Evolutionary conservation across 2,797 vertebrate species (phyloP).

Genomic region (Gymnocypris eckloni): DNA sequence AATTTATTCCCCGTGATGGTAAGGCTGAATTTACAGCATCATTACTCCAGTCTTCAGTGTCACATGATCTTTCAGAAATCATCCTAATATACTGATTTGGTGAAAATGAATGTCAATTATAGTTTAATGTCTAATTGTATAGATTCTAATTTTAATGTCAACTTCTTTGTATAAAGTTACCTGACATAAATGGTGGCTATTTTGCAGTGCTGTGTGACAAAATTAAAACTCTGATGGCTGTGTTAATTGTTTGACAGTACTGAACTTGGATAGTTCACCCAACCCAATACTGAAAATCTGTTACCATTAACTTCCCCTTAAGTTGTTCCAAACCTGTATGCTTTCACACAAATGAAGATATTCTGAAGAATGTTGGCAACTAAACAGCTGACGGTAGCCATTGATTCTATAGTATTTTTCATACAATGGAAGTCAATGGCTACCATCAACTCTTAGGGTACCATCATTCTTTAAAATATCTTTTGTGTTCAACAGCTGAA

Average conservation of each 20-base stretch:
- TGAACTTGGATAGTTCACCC: background rate
- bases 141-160: background rate
- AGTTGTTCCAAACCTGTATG: background rate
- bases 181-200: background rate
- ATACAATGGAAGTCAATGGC: background rate
- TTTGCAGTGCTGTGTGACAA: background rate
- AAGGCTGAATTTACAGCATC: background rate
- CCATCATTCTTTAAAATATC: background rate
- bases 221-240: background rate
- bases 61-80: background rate
- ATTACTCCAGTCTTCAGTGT: background rate
- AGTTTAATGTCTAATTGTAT: background rate
- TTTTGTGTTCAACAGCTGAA: background rate
- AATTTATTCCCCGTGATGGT: background rate
- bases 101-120: background rate
- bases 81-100: background rate
- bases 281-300: background rate
- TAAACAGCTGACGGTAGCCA: background rate
- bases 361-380: background rate
- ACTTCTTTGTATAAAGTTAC: background rate
- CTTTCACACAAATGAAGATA: background rate
- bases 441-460: background rate
- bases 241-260: background rate
- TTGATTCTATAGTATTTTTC: background rate
- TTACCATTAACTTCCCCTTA: background rate